phyloP scores from a whole-genome alignment of 2,113 vertebrate species.

The Peucedramus taeniatus region DNA sequence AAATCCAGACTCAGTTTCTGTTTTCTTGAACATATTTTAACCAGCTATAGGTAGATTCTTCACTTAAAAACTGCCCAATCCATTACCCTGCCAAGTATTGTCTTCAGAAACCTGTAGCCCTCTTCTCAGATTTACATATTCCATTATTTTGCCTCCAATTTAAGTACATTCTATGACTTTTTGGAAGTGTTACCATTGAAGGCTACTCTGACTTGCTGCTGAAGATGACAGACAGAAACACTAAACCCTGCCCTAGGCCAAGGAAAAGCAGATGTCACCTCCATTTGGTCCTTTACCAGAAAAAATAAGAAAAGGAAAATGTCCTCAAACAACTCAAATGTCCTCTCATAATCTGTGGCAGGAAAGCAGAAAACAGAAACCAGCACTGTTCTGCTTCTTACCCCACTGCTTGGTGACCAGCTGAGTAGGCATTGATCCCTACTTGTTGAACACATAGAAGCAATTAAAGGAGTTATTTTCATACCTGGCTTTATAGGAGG shows the following conservation, averaged over 20 bases:
- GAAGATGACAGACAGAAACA: not conserved
- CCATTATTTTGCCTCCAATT: not conserved
- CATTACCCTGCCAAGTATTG: not conserved
- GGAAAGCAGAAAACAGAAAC: not conserved
- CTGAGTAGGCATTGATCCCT: accelerated
- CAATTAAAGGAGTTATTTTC: not conserved
- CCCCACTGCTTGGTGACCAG: not conserved
- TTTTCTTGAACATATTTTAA: not conserved
- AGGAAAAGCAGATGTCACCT: not conserved
- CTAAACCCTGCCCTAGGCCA: not conserved
- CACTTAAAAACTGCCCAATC: not conserved
- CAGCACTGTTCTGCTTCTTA: not conserved
- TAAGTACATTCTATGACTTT: not conserved
- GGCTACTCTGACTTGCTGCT: not conserved
- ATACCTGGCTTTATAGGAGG: not conserved
- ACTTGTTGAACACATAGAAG: not conserved
- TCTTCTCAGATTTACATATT: not conserved
- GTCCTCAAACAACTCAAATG: not conserved
- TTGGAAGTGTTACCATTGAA: not conserved
- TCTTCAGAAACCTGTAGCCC: not conserved
- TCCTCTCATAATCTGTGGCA: not conserved
- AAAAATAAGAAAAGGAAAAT: not conserved
- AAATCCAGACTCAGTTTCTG: accelerated
- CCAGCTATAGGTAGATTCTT: not conserved
- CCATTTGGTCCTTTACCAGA: not conserved